These are phyloP conservation scores for Muntiacus muntjak DNA, from an alignment of 2,113 vertebrate species.

Conservation along the genomic window DNA sequence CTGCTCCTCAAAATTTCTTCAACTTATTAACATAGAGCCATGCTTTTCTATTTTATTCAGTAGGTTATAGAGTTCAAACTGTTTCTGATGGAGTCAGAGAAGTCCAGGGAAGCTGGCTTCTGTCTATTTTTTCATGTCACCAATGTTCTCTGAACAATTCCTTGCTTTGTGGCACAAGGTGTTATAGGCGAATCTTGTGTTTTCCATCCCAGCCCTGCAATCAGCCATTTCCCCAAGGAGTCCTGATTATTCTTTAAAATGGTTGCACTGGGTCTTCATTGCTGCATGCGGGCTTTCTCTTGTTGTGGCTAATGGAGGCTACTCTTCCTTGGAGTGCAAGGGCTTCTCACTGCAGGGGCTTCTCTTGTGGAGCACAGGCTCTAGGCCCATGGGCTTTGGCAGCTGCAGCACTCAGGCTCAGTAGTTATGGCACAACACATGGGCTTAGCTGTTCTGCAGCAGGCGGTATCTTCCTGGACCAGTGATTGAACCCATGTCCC, in stretches of 20 bases:
- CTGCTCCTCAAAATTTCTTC: neutral
- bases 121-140: neutral
- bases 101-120: neutral
- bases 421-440: neutral
- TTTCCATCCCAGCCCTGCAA: neutral
- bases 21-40: neutral
- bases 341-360: neutral
- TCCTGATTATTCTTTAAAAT: neutral
- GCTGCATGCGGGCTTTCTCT: neutral
- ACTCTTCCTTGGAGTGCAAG: neutral
- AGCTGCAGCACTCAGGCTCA: neutral
- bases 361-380: neutral
- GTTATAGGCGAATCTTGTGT: neutral
- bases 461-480: neutral
- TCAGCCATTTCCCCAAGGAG: neutral
- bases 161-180: neutral
- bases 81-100: neutral
- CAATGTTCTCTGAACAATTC: neutral
- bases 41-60: neutral
- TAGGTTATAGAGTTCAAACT: neutral
- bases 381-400: neutral
- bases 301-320: neutral
- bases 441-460: neutral
- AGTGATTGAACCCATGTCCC: neutral
- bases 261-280: neutral